Percentiles rank a stretch among this genome's conserved stretches.
Conservation (phyloP, 2,797 vertebrate species). For the Otus scops region DNA sequence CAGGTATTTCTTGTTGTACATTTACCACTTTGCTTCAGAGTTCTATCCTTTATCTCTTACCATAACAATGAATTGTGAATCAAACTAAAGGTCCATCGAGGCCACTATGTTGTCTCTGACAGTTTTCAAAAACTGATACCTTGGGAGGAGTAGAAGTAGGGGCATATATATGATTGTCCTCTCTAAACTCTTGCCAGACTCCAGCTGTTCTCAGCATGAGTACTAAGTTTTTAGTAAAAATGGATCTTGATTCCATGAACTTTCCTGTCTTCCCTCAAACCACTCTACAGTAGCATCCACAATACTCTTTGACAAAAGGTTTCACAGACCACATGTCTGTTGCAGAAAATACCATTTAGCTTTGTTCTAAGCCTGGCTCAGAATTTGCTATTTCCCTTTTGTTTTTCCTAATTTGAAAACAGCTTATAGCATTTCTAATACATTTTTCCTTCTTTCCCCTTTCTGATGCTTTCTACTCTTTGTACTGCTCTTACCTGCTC, state of each 20-base stretch:
- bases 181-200: background rate
- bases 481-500: background rate
- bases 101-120: background rate
- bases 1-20: background rate
- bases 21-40: background rate
- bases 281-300: background rate
- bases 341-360: background rate
- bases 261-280: background rate
- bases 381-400: background rate
- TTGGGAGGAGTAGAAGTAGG: background rate
- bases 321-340: background rate
- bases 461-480: background rate
- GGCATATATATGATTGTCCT: background rate
- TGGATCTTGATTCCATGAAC: background rate
- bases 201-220: background rate
- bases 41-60: background rate
- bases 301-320: background rate
- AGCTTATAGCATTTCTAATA: background rate
- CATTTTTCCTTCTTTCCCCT: background rate
- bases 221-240: background rate
- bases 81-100: background rate
- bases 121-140: background rate
- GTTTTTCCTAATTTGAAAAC: background rate
- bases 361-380: background rate
- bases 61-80: background rate